Conservation (phyloP, 2,113 vertebrate genomes). For the Furnarius figulus region DNA sequence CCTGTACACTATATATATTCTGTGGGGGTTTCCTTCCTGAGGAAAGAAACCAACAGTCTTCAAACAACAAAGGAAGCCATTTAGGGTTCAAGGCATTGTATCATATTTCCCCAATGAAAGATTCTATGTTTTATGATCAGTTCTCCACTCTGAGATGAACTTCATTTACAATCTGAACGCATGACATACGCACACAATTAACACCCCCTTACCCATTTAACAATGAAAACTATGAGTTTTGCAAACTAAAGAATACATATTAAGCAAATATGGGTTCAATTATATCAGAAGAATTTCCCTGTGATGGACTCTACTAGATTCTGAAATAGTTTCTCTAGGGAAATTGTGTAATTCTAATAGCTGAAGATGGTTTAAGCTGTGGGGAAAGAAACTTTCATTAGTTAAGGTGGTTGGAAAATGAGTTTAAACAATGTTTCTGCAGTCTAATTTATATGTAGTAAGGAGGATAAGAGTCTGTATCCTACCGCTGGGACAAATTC, state of each 20-base stretch:
- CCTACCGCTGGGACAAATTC: not conserved
- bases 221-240: not conserved
- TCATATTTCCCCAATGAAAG: not conserved
- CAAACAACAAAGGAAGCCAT: not conserved
- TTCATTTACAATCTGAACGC: not conserved
- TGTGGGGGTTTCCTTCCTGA: not conserved
- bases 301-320: not conserved
- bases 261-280: constrained; percentile 7
- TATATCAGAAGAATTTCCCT: not conserved
- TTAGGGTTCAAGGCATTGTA: not conserved
- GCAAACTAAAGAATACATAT: not conserved
- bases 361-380: not conserved
- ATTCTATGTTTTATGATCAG: not conserved
- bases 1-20: not conserved
- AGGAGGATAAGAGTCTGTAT: not conserved
- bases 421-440: not conserved
- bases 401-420: not conserved
- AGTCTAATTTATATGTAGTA: not conserved
- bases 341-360: constrained; percentile 8
- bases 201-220: not conserved
- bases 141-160: not conserved
- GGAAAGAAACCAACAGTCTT: not conserved
- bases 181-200: not conserved
- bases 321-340: not conserved
- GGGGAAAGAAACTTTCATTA: not conserved